phyloP scores from a whole-genome alignment of 1,140 invertebrate species.

The Latrodectus geometricus region DNA sequence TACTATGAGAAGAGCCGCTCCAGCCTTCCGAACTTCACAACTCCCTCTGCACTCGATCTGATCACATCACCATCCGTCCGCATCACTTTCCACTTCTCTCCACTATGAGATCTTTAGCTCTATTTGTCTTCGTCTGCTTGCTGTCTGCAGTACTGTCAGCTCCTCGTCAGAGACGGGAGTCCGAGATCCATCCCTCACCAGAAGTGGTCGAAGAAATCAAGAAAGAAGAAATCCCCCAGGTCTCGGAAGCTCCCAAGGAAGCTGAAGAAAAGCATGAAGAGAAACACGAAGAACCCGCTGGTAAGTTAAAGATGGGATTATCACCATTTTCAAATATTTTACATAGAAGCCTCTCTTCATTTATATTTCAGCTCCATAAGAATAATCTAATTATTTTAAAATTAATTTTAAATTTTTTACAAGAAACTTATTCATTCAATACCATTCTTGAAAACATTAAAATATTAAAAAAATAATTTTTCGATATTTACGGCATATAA shows the following conservation, averaged over 20 bases:
- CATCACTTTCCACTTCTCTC: neutral
- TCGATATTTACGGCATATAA: too few relatives aligned
- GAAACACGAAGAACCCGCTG: slow-evolving; percentile 13
- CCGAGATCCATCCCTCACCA: neutral
- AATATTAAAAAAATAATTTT: too few relatives aligned
- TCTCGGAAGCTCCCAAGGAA: neutral
- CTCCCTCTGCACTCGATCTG: slow-evolving; percentile 7
- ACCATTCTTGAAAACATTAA: too few relatives aligned
- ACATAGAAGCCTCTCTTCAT: neutral
- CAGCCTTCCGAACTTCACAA: neutral
- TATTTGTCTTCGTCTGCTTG: neutral
- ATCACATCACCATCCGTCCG: slow-evolving; percentile 20
- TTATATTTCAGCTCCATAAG: too few relatives aligned
- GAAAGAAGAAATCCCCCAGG: neutral
- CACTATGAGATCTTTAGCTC: slow-evolving; percentile 25
- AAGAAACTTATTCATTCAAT: too few relatives aligned
- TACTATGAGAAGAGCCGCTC: slow-evolving; percentile 38
- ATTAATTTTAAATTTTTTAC: too few relatives aligned
- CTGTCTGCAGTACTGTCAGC: slow-evolving; percentile 14
- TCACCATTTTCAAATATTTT: neutral
- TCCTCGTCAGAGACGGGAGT: slow-evolving; percentile 15
- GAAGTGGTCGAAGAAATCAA: slow-evolving; percentile 17
- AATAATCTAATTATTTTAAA: too few relatives aligned
- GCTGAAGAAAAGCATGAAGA: neutral
- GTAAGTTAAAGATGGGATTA: neutral